Conservation (phyloP, 2,888 invertebrate genomes). For the Spialia ferax region DNA sequence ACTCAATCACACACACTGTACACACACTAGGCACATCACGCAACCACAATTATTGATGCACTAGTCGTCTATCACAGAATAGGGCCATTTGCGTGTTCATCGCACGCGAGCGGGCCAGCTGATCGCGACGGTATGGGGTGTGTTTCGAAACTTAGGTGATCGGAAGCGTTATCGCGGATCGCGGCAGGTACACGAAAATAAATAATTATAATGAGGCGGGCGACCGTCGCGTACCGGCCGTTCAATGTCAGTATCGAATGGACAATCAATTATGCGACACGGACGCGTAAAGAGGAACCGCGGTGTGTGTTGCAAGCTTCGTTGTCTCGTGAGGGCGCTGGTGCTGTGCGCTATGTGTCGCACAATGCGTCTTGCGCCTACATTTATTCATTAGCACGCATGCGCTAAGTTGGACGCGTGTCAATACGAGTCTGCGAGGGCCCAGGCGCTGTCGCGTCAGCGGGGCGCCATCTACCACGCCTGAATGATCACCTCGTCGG, state of each 20-base stretch:
- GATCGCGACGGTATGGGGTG: conserved; percentile 53
- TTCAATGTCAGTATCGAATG: conserved; percentile 84
- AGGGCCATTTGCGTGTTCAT: conserved; percentile 53
- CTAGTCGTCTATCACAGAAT: conserved; percentile 57
- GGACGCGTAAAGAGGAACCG: conserved; percentile 70
- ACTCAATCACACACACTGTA: conserved; percentile 44
- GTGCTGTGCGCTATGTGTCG: conserved; percentile 47
- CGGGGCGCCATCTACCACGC: conserved; percentile 71
- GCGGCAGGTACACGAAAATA: conserved; percentile 68
- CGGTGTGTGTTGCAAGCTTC: conserved; percentile 64
- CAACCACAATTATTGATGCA: conserved; percentile 54
- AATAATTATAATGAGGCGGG: conserved; percentile 74
- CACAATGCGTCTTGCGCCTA: conserved; percentile 66
- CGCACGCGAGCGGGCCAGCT: conserved; percentile 55
- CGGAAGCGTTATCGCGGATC: conserved; percentile 63
- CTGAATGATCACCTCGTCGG: conserved; percentile 46
- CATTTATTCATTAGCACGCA: conserved; percentile 58
- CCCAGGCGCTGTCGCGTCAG: conserved; percentile 66
- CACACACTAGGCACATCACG: conserved; percentile 63
- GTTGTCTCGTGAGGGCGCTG: conserved; percentile 55
- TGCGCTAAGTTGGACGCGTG: conserved; percentile 58
- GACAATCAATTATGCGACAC: conserved; percentile 83
- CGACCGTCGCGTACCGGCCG: conserved; percentile 64
- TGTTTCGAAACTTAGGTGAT: conserved; percentile 40
- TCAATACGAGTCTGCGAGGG: conserved; percentile 52